Base-by-base conservation (phyloP, 64 coral and sea anemone genomes). In the Actinia tenebrosa region DNA sequence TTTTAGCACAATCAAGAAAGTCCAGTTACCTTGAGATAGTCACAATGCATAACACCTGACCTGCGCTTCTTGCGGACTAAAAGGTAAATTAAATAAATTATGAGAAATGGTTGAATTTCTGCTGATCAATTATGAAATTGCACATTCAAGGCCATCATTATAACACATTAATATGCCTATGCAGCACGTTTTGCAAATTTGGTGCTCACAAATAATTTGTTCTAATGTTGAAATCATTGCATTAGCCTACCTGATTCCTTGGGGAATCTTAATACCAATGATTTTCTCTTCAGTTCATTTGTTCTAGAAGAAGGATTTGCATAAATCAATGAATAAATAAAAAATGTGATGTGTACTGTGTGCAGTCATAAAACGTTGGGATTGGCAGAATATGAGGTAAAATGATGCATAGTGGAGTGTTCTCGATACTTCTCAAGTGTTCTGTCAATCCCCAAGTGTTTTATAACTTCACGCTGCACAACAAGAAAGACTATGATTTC, bases 21-120 rank as follows among this genome's bases (percentile, higher is more conserved):
- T 2, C 15, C 19, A 22, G 22, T 15, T 94, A 98, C 95, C 95
- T 94, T 98, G 13, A 98, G 79, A 58, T 98, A 98, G 64, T 98
- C 95, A 77, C 95, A 98, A 45, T 98, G 95, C 90, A 98, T 94
- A 30, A 98, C 95, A 72, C 95, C 95, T 60, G 95, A 98, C 17
- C 95, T 71, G 58, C 95, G 71, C 45, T 94, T 94, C 42, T 98
- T 98, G 10, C 92, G 87, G 64, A 98, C 95, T 98, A 87, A 47
- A 83, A 86, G 62, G 1, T 2, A 46, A 79, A 46, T 22, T 17
- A 20, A 46, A 83, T 61, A 19, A 59, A n/a, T 47, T 54, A 64
- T 54, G 47, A 88, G 22, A n/a, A n/a, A 23, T 66, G 17, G 1
- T 37, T 37, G 30, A 0, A 37, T 37, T 37, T 37, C 30, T 37